phyloP scores from a whole-genome alignment of 2,113 vertebrate species.

The Cyprinodon brontotheroides region DNA sequence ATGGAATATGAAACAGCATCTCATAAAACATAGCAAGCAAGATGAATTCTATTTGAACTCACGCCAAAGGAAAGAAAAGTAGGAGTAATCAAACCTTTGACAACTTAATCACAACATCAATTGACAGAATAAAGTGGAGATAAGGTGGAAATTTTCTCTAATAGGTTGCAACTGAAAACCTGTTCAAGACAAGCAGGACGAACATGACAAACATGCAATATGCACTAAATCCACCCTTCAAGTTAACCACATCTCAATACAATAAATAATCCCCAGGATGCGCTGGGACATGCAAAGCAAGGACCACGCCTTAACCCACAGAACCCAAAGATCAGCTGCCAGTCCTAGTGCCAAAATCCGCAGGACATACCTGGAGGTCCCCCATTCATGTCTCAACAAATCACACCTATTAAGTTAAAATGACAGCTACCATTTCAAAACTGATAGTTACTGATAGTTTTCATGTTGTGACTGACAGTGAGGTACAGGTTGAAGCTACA shows the following conservation, averaged over 20 bases:
- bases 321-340: slow-evolving; percentile 1
- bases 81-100: background rate
- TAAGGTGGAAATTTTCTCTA: background rate
- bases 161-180: background rate
- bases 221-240: background rate
- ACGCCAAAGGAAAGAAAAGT: background rate
- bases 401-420: background rate
- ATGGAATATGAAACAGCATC: background rate
- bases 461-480: background rate
- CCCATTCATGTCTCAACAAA: background rate
- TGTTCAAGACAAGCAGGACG: background rate
- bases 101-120: background rate
- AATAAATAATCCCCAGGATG: slow-evolving; percentile 4
- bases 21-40: background rate
- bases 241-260: slow-evolving; percentile 8
- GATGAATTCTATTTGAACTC: background rate
- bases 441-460: background rate
- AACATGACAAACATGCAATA: background rate
- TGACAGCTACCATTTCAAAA: background rate
- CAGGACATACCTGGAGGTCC: background rate
- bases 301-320: slow-evolving; percentile 2
- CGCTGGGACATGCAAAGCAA: background rate
- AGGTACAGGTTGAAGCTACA: slow-evolving; percentile 1
- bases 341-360: background rate
- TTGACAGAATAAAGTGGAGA: background rate